phyloP scores from a whole-genome alignment of 2,797 vertebrate species.

The Periparus ater region DNA sequence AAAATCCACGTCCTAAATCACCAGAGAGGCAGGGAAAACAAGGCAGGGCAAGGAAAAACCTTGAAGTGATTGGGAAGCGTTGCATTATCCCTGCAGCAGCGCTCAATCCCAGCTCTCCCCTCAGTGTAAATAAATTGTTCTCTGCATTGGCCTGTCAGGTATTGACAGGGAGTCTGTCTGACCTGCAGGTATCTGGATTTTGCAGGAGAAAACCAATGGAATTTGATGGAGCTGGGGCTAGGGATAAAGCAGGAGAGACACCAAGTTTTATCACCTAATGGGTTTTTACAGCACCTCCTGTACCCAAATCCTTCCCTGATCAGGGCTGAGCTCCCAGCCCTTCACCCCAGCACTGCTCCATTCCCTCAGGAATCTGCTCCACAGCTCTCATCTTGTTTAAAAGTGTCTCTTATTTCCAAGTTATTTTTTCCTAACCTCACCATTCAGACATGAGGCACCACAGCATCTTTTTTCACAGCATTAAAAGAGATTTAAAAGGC shows the following conservation, averaged over 20 bases:
- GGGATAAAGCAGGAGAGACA: not conserved
- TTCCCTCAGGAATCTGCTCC: not conserved
- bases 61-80: not conserved
- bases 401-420: not conserved
- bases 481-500: not conserved
- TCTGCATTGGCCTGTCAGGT: not conserved
- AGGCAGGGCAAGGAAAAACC: not conserved
- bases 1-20: conserved; percentile 44
- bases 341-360: fast-evolving
- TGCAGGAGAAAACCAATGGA: not conserved
- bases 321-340: not conserved
- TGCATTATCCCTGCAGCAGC: not conserved
- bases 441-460: not conserved
- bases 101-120: not conserved
- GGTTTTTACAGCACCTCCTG: not conserved
- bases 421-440: not conserved
- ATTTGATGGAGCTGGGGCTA: not conserved
- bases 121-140: not conserved
- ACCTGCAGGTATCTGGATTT: not conserved
- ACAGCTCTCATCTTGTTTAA: not conserved
- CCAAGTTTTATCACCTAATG: not conserved
- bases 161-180: not conserved
- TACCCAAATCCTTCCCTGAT: not conserved
- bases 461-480: not conserved
- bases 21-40: not conserved